Conservation (phyloP, 2,797 vertebrate genomes). For the Chrosomus eos region DNA sequence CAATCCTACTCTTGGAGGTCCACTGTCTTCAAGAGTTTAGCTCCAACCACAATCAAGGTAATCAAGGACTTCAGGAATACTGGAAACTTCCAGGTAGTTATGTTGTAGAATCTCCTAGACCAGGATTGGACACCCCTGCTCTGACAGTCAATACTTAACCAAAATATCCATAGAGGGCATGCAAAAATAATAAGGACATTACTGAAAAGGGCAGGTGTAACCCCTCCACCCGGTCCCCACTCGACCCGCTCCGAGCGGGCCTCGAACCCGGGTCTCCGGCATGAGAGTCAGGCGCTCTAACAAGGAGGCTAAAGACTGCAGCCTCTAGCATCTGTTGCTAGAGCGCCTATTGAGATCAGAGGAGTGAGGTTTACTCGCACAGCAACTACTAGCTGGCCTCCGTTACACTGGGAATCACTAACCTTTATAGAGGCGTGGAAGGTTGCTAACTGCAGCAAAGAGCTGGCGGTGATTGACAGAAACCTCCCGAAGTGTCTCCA, state of each 20-base stretch:
- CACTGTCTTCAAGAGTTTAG: neutral
- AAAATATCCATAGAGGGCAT: neutral
- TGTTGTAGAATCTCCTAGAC: neutral
- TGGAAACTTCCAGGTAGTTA: neutral
- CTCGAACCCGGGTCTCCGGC: too few relatives aligned
- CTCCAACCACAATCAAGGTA: neutral
- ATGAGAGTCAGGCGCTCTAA: too few relatives aligned
- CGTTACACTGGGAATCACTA: too few relatives aligned
- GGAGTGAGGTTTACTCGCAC: too few relatives aligned
- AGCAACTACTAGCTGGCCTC: too few relatives aligned
- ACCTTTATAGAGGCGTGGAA: constrained; percentile 91
- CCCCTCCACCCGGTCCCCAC: too few relatives aligned
- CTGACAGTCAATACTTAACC: neutral
- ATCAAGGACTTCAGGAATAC: neutral
- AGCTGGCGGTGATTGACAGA: constrained; percentile 84
- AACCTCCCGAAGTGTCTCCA: constrained; percentile 80
- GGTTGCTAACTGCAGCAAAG: constrained; percentile 84
- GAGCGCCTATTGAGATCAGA: too few relatives aligned
- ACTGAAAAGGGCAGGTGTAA: neutral
- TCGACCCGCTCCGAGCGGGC: too few relatives aligned
- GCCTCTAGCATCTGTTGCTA: too few relatives aligned
- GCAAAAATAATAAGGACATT: neutral
- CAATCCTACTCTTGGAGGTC: neutral
- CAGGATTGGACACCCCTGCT: neutral
- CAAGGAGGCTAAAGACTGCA: too few relatives aligned